phyloP scores from a whole-genome alignment of 1,140 invertebrate species.

The Eurytemora carolleeae region DNA sequence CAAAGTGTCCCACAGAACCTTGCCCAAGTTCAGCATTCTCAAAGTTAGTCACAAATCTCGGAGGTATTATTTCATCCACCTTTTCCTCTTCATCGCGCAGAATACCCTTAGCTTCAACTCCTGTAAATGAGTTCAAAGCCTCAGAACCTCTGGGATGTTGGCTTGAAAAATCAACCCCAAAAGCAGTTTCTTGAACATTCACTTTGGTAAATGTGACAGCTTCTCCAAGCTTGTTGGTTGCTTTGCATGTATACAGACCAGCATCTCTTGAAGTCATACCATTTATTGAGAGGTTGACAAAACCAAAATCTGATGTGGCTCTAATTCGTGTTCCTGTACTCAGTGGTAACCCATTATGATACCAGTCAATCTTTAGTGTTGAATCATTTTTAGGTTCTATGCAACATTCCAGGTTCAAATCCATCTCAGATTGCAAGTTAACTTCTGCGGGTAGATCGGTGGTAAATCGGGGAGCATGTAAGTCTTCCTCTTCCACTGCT shows the following conservation, averaged over 20 bases:
- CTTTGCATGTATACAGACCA: slow-evolving; percentile 69
- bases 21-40: slow-evolving; percentile 35
- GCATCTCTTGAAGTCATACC: slow-evolving; percentile 68
- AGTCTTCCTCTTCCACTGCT: neutral
- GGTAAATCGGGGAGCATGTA: neutral
- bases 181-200: slow-evolving; percentile 49
- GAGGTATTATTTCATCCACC: neutral
- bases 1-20: slow-evolving; percentile 79
- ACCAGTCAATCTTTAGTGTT: slow-evolving; percentile 85
- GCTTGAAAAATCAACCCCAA: slow-evolving; percentile 59
- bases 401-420: slow-evolving; percentile 50
- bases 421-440: slow-evolving; percentile 30
- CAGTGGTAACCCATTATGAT: slow-evolving; percentile 77
- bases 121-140: slow-evolving; percentile 60
- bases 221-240: slow-evolving; percentile 70
- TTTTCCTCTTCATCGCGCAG: neutral
- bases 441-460: slow-evolving; percentile 1
- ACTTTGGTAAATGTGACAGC: slow-evolving; percentile 71
- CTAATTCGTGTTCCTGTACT: slow-evolving; percentile 66
- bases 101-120: neutral
- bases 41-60: slow-evolving; percentile 7
- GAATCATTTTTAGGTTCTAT: slow-evolving; percentile 69
- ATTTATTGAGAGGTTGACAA: slow-evolving; percentile 72
- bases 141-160: slow-evolving; percentile 82
- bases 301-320: slow-evolving; percentile 80